Evolutionary conservation across 2,797 vertebrate species (phyloP).

Genomic region (Odontamblyopus lacepedii): DNA sequence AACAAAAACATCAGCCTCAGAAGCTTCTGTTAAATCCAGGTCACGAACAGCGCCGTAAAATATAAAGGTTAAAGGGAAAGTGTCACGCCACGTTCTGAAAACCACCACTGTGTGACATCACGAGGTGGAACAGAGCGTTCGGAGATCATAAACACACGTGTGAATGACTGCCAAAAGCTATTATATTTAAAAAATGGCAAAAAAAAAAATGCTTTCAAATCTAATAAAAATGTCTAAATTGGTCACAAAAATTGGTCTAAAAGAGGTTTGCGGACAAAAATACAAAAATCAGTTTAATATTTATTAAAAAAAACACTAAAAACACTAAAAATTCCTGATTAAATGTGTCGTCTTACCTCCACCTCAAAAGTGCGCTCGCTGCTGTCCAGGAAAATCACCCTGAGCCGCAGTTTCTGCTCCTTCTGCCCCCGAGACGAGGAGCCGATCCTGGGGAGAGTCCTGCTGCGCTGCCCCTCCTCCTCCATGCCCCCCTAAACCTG

Average conservation of each 20-base stretch:
- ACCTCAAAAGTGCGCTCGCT: conserved; percentile 81
- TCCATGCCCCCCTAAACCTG: neutral
- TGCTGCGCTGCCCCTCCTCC: conserved; percentile 3
- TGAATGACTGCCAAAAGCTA: too few species aligned
- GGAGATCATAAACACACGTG: too few species aligned
- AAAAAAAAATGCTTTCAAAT: neutral
- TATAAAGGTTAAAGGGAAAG: too few species aligned
- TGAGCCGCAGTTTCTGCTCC: conserved; percentile 71
- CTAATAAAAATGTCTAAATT: neutral
- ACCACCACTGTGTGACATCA: too few species aligned
- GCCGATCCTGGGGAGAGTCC: conserved; percentile 42
- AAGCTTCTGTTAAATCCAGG: conserved; percentile 15
- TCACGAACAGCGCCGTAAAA: neutral
- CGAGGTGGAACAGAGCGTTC: too few species aligned
- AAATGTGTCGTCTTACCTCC: conserved; percentile 59
- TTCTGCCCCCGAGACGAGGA: conserved; percentile 48
- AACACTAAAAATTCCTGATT: too few species aligned
- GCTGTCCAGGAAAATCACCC: conserved; percentile 78
- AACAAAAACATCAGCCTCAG: conserved; percentile 30
- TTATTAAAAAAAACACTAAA: too few species aligned
- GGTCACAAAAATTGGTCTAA: neutral
- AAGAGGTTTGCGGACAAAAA: neutral
- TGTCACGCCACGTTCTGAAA: too few species aligned
- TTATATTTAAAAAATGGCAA: too few species aligned
- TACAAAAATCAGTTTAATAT: too few species aligned